Evolutionary conservation across 2,113 vertebrate species (phyloP).

Genomic region (Tenrec ecaudatus): DNA sequence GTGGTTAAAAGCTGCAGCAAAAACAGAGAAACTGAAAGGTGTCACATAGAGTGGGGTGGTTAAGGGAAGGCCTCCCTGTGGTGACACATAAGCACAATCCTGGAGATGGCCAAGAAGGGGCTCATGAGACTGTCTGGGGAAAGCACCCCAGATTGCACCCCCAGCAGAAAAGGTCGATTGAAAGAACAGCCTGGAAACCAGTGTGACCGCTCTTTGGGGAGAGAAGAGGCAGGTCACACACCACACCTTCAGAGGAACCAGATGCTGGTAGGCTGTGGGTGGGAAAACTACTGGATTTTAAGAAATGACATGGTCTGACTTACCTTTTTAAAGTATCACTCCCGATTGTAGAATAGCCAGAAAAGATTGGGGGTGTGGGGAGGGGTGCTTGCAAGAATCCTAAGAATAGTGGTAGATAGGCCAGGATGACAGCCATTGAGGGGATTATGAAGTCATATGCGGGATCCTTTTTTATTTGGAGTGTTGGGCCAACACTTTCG

Average conservation of each 20-base stretch:
- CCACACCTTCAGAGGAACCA: not conserved
- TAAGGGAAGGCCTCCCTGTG: not conserved
- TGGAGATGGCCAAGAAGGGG: not conserved
- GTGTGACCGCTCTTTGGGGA: not conserved
- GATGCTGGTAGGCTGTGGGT: accelerated
- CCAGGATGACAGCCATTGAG: accelerated
- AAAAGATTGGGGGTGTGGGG: too few relatives aligned
- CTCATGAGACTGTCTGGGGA: not conserved
- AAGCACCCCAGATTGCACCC: not conserved
- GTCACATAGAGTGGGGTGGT: not conserved
- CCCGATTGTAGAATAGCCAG: not conserved
- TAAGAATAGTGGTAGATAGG: not conserved
- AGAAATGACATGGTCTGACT: not conserved
- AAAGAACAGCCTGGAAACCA: not conserved
- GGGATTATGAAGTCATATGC: not conserved
- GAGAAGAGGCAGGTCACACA: not conserved
- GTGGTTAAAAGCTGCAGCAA: not conserved
- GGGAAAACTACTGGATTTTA: not conserved
- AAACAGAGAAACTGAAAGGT: not conserved
- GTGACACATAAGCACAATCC: not conserved
- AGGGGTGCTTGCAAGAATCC: not conserved
- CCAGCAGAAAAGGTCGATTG: not conserved
- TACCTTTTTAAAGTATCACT: not conserved
- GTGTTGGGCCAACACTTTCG: not conserved
- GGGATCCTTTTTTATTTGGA: not conserved